phyloP scores from a whole-genome alignment of 2,797 vertebrate species.

The Brotula barbata region DNA sequence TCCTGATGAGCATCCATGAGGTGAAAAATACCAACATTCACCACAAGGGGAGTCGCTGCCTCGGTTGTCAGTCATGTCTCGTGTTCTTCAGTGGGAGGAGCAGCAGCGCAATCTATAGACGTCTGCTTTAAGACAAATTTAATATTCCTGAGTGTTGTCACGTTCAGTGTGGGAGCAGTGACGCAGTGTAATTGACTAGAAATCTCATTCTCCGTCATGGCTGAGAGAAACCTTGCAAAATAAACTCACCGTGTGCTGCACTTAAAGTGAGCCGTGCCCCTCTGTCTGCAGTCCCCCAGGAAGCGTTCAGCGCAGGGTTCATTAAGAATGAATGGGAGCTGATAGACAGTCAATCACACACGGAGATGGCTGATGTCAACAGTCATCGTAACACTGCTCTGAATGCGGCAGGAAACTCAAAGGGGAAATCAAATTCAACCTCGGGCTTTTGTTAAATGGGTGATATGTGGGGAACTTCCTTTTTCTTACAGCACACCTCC shows the following conservation, averaged over 20 bases:
- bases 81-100: too few species aligned
- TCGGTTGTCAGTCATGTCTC: too few species aligned
- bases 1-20: too few species aligned
- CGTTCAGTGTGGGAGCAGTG: too few species aligned
- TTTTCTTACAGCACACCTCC: slow-evolving; percentile 19
- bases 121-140: too few species aligned
- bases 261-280: slow-evolving; percentile 1
- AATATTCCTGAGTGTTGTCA: too few species aligned
- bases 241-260: neutral
- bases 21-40: too few species aligned
- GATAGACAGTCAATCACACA: slow-evolving; percentile 33
- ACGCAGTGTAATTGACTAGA: too few species aligned
- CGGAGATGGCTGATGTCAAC: slow-evolving; percentile 42
- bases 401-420: slow-evolving; percentile 24
- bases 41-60: too few species aligned
- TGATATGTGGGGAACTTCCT: slow-evolving; percentile 1
- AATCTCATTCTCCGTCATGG: too few species aligned
- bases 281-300: slow-evolving; percentile 33
- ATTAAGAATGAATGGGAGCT: slow-evolving; percentile 58
- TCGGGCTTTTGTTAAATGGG: too few species aligned
- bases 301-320: slow-evolving; percentile 35
- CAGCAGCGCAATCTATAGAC: too few species aligned
- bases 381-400: slow-evolving; percentile 4
- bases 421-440: neutral
- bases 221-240: neutral